These are phyloP conservation scores for Poeciliopsis turneri DNA, from an alignment of 2,797 vertebrate species.

Conservation along the genomic window DNA sequence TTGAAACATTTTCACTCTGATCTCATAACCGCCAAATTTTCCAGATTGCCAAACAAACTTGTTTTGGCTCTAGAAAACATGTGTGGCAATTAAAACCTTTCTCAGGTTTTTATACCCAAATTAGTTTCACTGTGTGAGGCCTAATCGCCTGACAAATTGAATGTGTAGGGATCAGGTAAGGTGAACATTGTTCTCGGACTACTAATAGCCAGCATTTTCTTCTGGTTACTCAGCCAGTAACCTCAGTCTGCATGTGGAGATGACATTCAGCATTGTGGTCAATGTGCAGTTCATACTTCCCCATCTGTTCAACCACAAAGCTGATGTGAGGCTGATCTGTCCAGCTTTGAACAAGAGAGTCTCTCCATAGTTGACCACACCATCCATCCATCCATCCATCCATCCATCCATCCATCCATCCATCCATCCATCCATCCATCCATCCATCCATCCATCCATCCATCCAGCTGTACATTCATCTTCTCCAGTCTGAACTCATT, in stretches of 20 bases:
- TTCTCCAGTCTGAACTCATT: too few species aligned
- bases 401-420: background rate
- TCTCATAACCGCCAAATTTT: background rate
- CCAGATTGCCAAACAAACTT: background rate
- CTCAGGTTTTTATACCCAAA: background rate
- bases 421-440: too few species aligned
- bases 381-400: too few species aligned
- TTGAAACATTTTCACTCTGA: background rate
- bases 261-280: background rate
- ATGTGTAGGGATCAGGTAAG: background rate
- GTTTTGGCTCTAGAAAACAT: background rate
- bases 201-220: background rate
- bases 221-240: background rate
- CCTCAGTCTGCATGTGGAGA: background rate
- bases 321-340: background rate
- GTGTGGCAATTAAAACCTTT: background rate
- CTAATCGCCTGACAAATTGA: background rate
- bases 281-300: background rate
- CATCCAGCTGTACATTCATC: background rate
- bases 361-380: background rate
- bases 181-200: background rate
- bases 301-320: background rate
- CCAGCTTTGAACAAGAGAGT: background rate
- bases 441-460: background rate
- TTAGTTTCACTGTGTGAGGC: background rate